Evolutionary conservation across 2,113 vertebrate genomes (phyloP), one percentile per base, ranked within the genome.

Genomic region (Trichomycterus rosablanca): DNA sequence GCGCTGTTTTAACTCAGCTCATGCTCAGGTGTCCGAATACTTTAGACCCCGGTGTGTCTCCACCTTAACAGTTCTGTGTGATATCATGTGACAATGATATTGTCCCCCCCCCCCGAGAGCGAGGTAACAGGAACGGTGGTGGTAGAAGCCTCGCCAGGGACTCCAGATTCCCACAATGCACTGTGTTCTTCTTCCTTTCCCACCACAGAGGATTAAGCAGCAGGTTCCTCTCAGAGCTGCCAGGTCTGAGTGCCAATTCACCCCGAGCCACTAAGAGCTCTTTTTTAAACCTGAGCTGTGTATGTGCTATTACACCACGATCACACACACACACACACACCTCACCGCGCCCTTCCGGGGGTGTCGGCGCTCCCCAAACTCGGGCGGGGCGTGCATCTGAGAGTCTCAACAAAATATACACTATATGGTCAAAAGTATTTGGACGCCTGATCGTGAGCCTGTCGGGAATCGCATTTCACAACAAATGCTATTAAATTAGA

Each of bases 201-300:
- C 34, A 19, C 35, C 19, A 57, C 63, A 59, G 44, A 35, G 58
- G 50, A 70, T 76, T 72, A 72, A 61, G 63, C 74, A 64, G 57
- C 64, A 65, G 51, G 59, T 65, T 60, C 51, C 14, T 37, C 46
- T 59, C 61, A 48, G 46, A 39, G 26, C 8, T 50, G 60, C 39
- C 59, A 49, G 70, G 55, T 64, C 58, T 61, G 22, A 57, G 62
- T 28, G 46, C 63, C 42, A 48, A 51, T n/a, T n/a, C 63, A 32
- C 20, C 42, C 32, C 44, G 24, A 46, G 45, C 23, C 49, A 56
- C 50, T 62, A 76, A 64, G 51, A 43, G 23, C 26, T 34, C 43
- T 24, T 34, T 61, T 72, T 66, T 49, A 65, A 59, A 49, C 62
- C 51, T 35, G 39, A 60, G 28, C 56, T 40, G 34, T 45, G 42